phyloP scores from a whole-genome alignment of 1,140 invertebrate genomes.

The Drosophila sechellia region DNA sequence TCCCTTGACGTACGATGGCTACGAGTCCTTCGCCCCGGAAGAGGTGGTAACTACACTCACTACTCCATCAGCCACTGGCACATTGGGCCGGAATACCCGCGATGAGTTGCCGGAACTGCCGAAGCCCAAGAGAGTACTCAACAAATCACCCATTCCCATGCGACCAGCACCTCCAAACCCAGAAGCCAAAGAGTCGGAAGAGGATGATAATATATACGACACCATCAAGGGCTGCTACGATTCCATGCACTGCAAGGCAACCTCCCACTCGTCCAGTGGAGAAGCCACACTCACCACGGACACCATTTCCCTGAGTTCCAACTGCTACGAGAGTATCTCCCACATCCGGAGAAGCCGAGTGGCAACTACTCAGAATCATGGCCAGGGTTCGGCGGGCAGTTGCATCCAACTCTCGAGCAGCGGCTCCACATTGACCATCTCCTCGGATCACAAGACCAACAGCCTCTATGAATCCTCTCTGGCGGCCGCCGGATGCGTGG shows the following conservation, averaged over 20 bases:
- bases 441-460: constrained; percentile 88
- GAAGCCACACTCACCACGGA: constrained; percentile 35
- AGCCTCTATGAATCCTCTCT: constrained; percentile 86
- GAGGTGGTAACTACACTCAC: constrained; percentile 33
- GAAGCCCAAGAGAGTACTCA: constrained; percentile 73
- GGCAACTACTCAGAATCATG: constrained; percentile 52
- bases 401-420: constrained; percentile 85
- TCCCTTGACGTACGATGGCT: constrained; percentile 51
- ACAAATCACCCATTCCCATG: constrained; percentile 47
- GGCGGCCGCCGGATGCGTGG: constrained; percentile 68
- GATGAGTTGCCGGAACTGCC: constrained; percentile 76
- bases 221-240: constrained; percentile 86
- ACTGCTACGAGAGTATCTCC: constrained; percentile 87
- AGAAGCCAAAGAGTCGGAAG: constrained; percentile 49
- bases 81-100: constrained; percentile 69
- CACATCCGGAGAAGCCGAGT: constrained; percentile 79
- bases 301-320: constrained; percentile 84
- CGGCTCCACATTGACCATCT: constrained; percentile 86
- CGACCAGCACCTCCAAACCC: constrained; percentile 64
- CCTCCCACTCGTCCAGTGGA: constrained; percentile 24
- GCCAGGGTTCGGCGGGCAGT: constrained; percentile 71
- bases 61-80: constrained; percentile 18
- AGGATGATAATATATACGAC: constrained; percentile 87
- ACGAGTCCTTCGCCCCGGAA: constrained; percentile 65
- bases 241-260: constrained; percentile 53